Evolutionary conservation across 2,113 vertebrate species (phyloP), one percentile per base, ranked within the genome.

Genomic region (Numida meleagris): DNA sequence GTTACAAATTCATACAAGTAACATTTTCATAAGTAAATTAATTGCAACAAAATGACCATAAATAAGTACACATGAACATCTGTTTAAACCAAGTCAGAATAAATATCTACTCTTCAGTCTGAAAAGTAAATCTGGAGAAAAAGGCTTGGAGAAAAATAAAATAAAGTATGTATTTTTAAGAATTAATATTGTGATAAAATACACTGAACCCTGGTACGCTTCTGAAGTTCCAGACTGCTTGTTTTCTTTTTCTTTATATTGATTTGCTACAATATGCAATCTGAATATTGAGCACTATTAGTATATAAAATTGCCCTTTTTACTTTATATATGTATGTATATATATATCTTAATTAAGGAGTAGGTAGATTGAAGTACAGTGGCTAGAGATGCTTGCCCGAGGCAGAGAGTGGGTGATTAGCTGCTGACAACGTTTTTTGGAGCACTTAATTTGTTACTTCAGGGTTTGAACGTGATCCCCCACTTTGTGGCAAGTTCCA

Each of bases 391-490:
- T 74, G 36, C 42, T 91, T 89, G 82, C 15, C 17, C 27, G 24
- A 87, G 58, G 45, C 57, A 74, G 18, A 76, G 27, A 46, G 62
- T 75, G 73, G 46, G 55, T 89, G 55, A 38, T 71, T 86, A 89
- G n/a, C 38, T 88, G 91, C 84, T 92, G 87, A 70, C 7, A 3
- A 5, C 43, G 23, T 87, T 79, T 86, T 53, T 80, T 85, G 59
- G 50, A 89, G 33, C 50, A 74, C 38, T 92, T 87, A 31, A 34
- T 80, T 42, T 85, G 89, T 87, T 94, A 77, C 82, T 77, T 82
- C 46, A 86, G 68, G 33, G 33, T 94, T 59, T 75, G 42, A 89
- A 68, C 36, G 17, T 68, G 85, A 95, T 83, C n/a, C 15, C 88
- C 36, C 82, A 36, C n/a, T 86, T 89, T 77, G 63, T 4, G 18